Conservation (phyloP, 2,888 invertebrate genomes). For the Nysson spinosus region DNA sequence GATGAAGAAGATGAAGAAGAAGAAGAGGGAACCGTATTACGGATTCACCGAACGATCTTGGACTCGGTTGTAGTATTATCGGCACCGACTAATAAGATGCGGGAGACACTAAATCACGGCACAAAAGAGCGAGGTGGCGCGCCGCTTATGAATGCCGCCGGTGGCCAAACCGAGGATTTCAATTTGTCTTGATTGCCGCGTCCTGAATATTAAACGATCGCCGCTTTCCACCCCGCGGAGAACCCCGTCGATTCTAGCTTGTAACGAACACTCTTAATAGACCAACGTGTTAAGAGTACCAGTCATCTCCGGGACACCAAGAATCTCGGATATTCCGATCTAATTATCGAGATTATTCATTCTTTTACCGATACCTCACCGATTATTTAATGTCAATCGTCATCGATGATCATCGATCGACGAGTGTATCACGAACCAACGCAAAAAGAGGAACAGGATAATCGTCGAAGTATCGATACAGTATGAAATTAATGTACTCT, state of each 20-base stretch:
- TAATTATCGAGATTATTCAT: too few relatives aligned
- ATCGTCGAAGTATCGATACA: too few relatives aligned
- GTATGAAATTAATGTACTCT: too few relatives aligned
- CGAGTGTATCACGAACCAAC: too few relatives aligned
- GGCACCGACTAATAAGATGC: slow-evolving; percentile 63
- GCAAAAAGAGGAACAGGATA: too few relatives aligned
- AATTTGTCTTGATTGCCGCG: slow-evolving; percentile 74
- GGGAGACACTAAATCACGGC: slow-evolving; percentile 54
- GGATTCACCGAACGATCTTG: slow-evolving; percentile 73
- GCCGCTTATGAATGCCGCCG: slow-evolving; percentile 34
- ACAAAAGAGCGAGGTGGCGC: slow-evolving; percentile 46
- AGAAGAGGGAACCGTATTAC: slow-evolving; percentile 65
- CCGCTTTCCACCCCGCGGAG: slow-evolving; percentile 12
- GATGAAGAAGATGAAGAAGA: slow-evolving; percentile 49
- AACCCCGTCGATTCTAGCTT: neutral
- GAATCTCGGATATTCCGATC: too few relatives aligned
- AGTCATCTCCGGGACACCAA: too few relatives aligned
- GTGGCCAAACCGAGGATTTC: slow-evolving; percentile 65
- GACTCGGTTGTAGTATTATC: slow-evolving; percentile 64
- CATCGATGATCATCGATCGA: too few relatives aligned
- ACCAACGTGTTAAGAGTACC: too few relatives aligned
- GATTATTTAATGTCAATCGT: too few relatives aligned
- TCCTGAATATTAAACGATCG: slow-evolving; percentile 70
- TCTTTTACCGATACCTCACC: too few relatives aligned
- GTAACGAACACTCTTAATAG: too few relatives aligned